Evolutionary conservation across 1,140 invertebrate genomes (phyloP).

Genomic region (Hestina assimilis): DNA sequence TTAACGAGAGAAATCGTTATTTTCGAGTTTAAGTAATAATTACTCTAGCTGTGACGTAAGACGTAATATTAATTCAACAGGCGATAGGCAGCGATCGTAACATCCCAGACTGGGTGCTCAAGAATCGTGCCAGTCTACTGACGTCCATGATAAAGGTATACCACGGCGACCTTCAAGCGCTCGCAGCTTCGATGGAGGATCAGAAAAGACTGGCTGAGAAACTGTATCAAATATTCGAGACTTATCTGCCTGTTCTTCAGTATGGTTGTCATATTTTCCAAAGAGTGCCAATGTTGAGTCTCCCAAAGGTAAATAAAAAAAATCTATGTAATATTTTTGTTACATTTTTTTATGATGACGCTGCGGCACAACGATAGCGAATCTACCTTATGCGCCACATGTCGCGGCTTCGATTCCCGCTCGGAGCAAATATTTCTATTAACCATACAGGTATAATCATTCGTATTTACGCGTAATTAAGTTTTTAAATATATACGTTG

Average conservation of each 20-base stretch:
- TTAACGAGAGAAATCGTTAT: too few relatives aligned
- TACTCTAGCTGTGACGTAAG: neutral
- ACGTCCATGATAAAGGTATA: constrained; percentile 87
- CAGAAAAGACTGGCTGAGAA: constrained; percentile 85
- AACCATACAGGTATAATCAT: too few relatives aligned
- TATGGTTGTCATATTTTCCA: constrained; percentile 88
- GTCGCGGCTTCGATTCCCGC: too few relatives aligned
- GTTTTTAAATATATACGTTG: too few relatives aligned
- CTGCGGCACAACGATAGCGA: too few relatives aligned
- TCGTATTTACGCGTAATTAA: too few relatives aligned
- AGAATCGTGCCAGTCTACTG: constrained; percentile 85
- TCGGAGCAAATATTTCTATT: too few relatives aligned
- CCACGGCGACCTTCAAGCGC: constrained; percentile 86
- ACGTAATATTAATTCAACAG: constrained; percentile 60
- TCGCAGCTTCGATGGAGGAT: constrained; percentile 81
- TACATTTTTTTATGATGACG: neutral
- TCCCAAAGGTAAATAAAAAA: constrained; percentile 83
- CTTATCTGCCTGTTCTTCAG: constrained; percentile 88
- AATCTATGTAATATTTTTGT: neutral
- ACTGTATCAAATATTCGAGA: constrained; percentile 90
- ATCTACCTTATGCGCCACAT: too few relatives aligned
- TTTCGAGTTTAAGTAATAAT: too few relatives aligned
- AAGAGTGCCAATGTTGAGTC: constrained; percentile 85
- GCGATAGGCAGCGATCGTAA: constrained; percentile 91
- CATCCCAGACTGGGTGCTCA: constrained; percentile 87